Percentiles rank a stretch among this genome's conserved stretches.
phyloP scores from a whole-genome alignment of 2,797 vertebrate species.

The Brachyalestes nurse region DNA sequence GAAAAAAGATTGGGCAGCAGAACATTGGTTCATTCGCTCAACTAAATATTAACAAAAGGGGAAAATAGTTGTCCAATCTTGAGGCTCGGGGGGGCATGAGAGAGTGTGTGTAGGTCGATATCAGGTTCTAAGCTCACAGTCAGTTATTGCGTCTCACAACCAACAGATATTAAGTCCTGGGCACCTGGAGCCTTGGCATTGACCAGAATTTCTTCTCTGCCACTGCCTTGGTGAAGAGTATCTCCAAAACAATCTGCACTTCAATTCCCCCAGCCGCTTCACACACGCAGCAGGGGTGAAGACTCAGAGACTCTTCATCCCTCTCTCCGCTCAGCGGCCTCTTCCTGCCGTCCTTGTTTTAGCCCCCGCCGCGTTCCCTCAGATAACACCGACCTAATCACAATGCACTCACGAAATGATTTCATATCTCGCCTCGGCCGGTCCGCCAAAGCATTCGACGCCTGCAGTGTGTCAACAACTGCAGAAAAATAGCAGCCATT shows the following conservation, averaged over 20 bases:
- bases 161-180: conserved; percentile 24
- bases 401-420: conserved; percentile 13
- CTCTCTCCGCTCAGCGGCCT: conserved; percentile 9
- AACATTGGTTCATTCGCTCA: neutral
- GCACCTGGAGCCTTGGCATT: conserved; percentile 13
- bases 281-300: conserved; percentile 26
- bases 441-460: neutral
- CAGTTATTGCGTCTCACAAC: conserved; percentile 24
- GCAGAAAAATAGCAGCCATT: neutral
- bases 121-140: conserved; percentile 22
- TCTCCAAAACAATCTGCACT: conserved; percentile 49
- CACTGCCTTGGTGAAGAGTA: neutral
- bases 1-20: conserved; percentile 5
- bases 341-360: conserved; percentile 14
- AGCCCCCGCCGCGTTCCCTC: conserved; percentile 1
- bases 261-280: conserved; percentile 48
- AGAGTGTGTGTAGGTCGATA: conserved; percentile 6
- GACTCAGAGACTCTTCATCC: conserved; percentile 26
- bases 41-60: conserved; percentile 24
- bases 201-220: conserved; percentile 20
- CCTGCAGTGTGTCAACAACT: conserved; percentile 3
- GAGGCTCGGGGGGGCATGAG: neutral
- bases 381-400: conserved; percentile 32
- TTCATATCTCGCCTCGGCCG: conserved; percentile 17
- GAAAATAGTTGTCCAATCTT: neutral